phyloP scores from a whole-genome alignment of 1,140 invertebrate species.

The Colletes gigas region DNA sequence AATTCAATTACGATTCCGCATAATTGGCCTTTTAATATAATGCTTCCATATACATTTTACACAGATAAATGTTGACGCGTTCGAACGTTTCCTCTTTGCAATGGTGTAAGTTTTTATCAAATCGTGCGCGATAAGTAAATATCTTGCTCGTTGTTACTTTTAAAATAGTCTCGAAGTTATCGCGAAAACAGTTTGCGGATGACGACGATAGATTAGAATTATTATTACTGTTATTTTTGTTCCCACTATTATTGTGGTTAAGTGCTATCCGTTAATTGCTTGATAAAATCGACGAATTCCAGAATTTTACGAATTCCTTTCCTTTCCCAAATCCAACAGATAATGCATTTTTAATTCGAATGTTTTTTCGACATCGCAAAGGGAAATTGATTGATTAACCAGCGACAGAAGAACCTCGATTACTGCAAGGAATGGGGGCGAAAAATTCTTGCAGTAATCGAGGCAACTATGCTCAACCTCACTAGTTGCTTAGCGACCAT shows the following conservation, averaged over 20 bases:
- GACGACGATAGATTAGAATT: conserved; percentile 26
- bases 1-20: no score
- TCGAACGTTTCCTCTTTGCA: background rate
- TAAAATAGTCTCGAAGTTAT: conserved; percentile 15
- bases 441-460: no score
- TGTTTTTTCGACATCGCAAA: no score
- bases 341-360: no score
- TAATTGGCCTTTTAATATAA: no score
- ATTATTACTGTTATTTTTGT: conserved; percentile 4
- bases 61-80: background rate
- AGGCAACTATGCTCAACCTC: no score
- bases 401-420: no score
- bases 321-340: no score
- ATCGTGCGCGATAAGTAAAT: conserved; percentile 22
- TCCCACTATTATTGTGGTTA: background rate
- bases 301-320: no score
- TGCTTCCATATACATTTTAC: background rate
- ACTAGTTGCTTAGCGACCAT: no score
- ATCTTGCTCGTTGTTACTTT: conserved; percentile 10
- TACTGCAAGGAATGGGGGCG: no score
- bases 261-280: background rate
- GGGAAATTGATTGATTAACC: no score
- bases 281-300: background rate
- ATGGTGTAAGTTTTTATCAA: conserved; percentile 17
- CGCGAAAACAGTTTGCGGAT: conserved; percentile 16